A percentile compares a stretch with the other conserved stretches of the same genome.
Conservation (phyloP, 2,113 vertebrate species). For the Helogale parvula region DNA sequence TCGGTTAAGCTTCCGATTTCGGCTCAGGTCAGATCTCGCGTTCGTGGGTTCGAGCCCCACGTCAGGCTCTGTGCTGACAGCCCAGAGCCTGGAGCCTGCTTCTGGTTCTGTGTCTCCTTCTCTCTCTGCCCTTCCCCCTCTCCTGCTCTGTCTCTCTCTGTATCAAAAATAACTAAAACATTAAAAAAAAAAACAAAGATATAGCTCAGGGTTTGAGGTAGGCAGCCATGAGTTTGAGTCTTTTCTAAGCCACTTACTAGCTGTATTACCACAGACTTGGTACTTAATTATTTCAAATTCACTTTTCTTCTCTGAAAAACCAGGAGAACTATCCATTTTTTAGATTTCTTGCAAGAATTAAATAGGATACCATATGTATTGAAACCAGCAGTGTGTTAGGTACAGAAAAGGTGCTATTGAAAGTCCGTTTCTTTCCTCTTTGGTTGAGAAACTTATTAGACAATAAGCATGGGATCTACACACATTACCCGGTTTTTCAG, state of each 20-base stretch:
- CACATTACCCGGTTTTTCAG: not conserved
- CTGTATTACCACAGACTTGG: not conserved
- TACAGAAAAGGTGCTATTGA: not conserved
- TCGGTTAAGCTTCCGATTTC: no score
- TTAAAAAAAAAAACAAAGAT: not conserved
- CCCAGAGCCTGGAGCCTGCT: no score
- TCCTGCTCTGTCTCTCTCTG: no score
- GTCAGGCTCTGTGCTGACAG: no score
- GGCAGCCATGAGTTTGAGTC: not conserved
- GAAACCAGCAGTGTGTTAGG: not conserved
- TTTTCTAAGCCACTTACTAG: not conserved
- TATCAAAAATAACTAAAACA: no score
- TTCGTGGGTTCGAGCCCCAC: no score
- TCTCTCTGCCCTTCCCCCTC: no score
- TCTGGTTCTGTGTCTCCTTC: no score
- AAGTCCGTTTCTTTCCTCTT: not conserved
- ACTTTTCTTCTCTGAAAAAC: not conserved
- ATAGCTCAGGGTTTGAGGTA: not conserved
- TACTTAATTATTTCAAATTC: constrained; percentile 23
- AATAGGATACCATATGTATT: not conserved
- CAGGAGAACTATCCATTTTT: not conserved
- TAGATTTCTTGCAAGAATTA: not conserved
- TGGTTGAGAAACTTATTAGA: not conserved
- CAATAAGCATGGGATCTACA: not conserved
- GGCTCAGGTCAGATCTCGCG: no score